Conservation (phyloP, 2,113 vertebrate species). For the Ranitomeya imitator region DNA sequence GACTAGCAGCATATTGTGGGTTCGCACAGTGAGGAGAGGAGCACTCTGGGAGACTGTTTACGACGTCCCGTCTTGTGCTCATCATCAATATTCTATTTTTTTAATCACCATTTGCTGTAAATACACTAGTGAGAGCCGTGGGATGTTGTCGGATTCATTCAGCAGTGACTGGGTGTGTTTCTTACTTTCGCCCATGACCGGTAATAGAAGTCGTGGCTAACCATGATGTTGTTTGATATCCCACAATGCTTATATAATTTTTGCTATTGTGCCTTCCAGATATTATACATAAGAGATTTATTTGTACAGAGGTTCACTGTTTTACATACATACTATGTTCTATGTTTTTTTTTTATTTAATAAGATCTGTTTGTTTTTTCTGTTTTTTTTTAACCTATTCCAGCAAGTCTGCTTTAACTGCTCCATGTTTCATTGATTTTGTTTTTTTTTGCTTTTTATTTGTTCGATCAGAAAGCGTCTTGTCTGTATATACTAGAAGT, state of each 20-base stretch:
- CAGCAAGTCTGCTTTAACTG: conserved; percentile 2
- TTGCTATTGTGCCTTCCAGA: conserved; percentile 38
- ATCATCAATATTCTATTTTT: background rate
- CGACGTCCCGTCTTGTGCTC: conserved; percentile 33
- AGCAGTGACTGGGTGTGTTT: conserved; percentile 10
- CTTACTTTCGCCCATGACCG: background rate
- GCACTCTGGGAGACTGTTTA: conserved; percentile 61
- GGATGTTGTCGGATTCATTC: background rate
- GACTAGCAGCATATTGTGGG: conserved; percentile 52
- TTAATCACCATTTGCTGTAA: conserved; percentile 11
- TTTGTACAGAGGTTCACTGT: background rate
- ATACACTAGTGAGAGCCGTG: conserved; percentile 14
- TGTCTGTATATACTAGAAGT: background rate
- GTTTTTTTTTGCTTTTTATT: background rate
- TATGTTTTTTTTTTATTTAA: conserved; percentile 61
- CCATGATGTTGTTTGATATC: conserved; percentile 29
- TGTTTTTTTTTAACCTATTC: conserved; percentile 27
- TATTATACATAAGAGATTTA: conserved; percentile 8
- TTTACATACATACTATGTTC: background rate
- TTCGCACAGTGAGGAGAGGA: conserved; percentile 55
- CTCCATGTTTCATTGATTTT: background rate
- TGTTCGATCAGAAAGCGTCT: background rate
- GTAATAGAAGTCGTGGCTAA: conserved; percentile 7
- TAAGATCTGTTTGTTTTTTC: conserved; percentile 62
- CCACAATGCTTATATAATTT: conserved; percentile 20